Conservation (phyloP, 92 coral and sea anemone genomes). For the Pocillopora grandis region DNA sequence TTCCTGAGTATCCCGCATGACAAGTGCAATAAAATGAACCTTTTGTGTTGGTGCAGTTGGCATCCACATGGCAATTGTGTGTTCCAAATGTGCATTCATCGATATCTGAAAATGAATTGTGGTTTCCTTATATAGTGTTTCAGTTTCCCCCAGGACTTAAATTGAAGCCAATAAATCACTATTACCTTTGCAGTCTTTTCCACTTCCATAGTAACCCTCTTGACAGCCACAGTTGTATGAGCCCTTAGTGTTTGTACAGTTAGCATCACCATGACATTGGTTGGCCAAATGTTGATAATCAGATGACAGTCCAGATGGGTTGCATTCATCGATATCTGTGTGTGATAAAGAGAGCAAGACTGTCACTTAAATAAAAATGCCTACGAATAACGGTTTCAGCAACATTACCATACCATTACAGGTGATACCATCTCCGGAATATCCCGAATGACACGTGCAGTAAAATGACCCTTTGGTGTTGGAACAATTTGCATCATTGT, state of each 20-base stretch:
- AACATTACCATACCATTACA: slow-evolving; percentile 24
- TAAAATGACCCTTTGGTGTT: slow-evolving; percentile 85
- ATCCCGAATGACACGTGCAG: slow-evolving; percentile 87
- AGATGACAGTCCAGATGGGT: slow-evolving; percentile 28
- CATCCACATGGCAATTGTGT: slow-evolving; percentile 71
- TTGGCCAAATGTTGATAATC: slow-evolving; percentile 56
- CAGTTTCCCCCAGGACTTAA: neutral
- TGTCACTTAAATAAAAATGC: neutral
- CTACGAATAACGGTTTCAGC: neutral
- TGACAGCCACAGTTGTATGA: slow-evolving; percentile 84
- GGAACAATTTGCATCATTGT: slow-evolving; percentile 78
- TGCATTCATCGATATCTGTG: slow-evolving; percentile 64
- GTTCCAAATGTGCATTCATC: slow-evolving; percentile 61
- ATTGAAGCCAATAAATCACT: neutral
- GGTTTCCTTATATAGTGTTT: neutral
- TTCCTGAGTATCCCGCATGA: slow-evolving; percentile 73
- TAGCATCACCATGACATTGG: slow-evolving; percentile 76
- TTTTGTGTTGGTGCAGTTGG: slow-evolving; percentile 80
- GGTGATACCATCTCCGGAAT: slow-evolving; percentile 78
- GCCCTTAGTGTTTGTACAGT: slow-evolving; percentile 87
- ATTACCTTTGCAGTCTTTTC: slow-evolving; percentile 68
- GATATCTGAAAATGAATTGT: slow-evolving; percentile 49
- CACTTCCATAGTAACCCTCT: slow-evolving; percentile 79
- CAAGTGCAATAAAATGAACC: slow-evolving; percentile 87
- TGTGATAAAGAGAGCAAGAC: neutral